Evolutionary conservation across 1,140 invertebrate genomes (phyloP).

Genomic region (Hesperophylax magnus): DNA sequence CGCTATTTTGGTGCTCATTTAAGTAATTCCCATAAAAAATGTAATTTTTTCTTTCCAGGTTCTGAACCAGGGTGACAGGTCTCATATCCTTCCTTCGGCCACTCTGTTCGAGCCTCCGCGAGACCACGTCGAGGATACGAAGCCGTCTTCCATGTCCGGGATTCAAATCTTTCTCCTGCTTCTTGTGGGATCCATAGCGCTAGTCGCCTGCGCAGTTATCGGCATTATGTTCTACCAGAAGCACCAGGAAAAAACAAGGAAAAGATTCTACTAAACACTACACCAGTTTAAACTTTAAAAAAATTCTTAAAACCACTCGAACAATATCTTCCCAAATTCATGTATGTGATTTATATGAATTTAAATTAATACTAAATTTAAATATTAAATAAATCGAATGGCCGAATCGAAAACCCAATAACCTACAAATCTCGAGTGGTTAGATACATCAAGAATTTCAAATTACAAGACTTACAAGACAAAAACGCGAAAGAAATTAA

Average conservation of each 20-base stretch:
- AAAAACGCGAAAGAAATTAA: too few species aligned
- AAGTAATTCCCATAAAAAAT: background rate
- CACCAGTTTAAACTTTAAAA: background rate
- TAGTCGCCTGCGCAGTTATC: conserved; percentile 86
- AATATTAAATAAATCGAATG: too few species aligned
- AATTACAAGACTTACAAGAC: too few species aligned
- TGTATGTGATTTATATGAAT: too few species aligned
- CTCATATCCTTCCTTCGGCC: conserved; percentile 85
- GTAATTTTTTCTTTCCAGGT: conserved; percentile 64
- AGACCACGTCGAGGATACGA: conserved; percentile 90
- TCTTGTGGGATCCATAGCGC: conserved; percentile 81
- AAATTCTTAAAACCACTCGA: too few species aligned
- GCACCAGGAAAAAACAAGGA: conserved; percentile 89
- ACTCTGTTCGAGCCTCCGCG: conserved; percentile 86
- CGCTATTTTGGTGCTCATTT: conserved; percentile 1
- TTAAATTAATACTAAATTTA: too few species aligned
- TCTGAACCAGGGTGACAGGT: conserved; percentile 78
- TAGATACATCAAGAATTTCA: too few species aligned
- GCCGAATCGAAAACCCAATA: too few species aligned
- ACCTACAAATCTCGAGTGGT: too few species aligned
- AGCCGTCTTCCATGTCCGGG: conserved; percentile 84
- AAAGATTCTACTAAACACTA: conserved; percentile 85
- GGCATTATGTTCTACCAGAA: conserved; percentile 94
- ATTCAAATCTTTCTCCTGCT: conserved; percentile 92
- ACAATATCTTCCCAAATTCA: too few species aligned